These are phyloP conservation scores for Ruditapes philippinarum DNA, from an alignment of 1,140 invertebrate genomes.

Conservation along the genomic window DNA sequence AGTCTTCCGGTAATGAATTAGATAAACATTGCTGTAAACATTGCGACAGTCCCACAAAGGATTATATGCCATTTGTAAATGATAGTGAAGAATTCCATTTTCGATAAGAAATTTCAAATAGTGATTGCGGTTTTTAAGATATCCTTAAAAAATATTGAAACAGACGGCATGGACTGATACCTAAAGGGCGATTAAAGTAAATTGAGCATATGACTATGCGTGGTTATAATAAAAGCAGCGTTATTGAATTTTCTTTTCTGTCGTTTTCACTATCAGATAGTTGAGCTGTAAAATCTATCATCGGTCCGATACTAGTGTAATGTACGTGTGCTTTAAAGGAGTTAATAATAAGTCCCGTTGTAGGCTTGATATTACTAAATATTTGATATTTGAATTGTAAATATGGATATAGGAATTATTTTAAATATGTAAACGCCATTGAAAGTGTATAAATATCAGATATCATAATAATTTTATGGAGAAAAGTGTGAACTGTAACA, in stretches of 20 bases:
- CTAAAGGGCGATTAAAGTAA: background rate
- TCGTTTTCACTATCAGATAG: background rate
- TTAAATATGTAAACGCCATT: no score
- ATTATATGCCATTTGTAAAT: constrained; percentile 4
- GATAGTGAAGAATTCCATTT: background rate
- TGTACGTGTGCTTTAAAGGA: no score
- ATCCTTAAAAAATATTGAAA: constrained; percentile 10
- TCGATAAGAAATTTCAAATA: background rate
- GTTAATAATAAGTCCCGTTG: no score
- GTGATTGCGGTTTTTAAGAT: background rate
- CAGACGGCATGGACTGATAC: background rate
- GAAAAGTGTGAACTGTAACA: no score
- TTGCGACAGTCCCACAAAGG: background rate
- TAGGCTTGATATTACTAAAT: no score
- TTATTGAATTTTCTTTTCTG: constrained; percentile 12
- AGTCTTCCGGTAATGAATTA: background rate
- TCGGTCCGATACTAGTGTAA: background rate
- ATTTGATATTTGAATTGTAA: no score
- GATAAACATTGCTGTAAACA: constrained; percentile 6
- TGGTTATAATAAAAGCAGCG: background rate
- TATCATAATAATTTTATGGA: no score
- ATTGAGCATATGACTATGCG: background rate
- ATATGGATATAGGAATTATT: no score
- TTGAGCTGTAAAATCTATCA: background rate
- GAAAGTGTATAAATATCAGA: no score